Evolutionary conservation across 2,113 vertebrate species (phyloP), one percentile per base, ranked within the genome.

Genomic region (Hylia prasina): DNA sequence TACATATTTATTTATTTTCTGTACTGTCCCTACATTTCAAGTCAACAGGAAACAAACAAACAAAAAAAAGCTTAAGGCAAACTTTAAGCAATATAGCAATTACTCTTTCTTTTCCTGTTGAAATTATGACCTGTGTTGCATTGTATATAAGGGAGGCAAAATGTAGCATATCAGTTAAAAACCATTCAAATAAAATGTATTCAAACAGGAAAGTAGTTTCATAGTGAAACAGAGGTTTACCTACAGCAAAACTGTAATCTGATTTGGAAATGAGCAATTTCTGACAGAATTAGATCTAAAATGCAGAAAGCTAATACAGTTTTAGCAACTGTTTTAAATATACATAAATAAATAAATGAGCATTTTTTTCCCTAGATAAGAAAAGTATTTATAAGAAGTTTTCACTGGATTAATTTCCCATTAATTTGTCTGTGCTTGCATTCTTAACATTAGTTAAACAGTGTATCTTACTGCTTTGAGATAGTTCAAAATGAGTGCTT

Each of bases 401-500:
- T 90, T 91, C 77, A 66, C 40, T 60, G 68, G 33, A 71, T 90
- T 95, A 73, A 40, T 91, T 93, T 85, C 24, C 31, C 20, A 57
- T 91, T 81, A 89, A 60, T 94, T 94, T 95, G 2, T 53, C 35
- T 50, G 2, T 75, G 28, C 28, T 86, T 35, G 33, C 66, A 71
- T 76, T 92, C 80, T 89, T 82, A 82, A 68, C 25, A 57, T 75
- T 45, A 60, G 24, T 84, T 89, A 40, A 91, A 64, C 57, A 61
- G n/a, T 78, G 7, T 80, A 81, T 60, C 82, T 87, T 90, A 76
- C 61, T 94, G 40, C 73, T 61, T 23, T 53, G 73, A 91, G 93
- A 87, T 94, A 92, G 89, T 94, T 94, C 69, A 75, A 92, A 91
- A 39, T 51, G 72, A 95, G 13, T 68, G 66, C 61, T 84, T 20